Conservation (phyloP, 2,797 vertebrate genomes). For the Lagodon rhomboides region DNA sequence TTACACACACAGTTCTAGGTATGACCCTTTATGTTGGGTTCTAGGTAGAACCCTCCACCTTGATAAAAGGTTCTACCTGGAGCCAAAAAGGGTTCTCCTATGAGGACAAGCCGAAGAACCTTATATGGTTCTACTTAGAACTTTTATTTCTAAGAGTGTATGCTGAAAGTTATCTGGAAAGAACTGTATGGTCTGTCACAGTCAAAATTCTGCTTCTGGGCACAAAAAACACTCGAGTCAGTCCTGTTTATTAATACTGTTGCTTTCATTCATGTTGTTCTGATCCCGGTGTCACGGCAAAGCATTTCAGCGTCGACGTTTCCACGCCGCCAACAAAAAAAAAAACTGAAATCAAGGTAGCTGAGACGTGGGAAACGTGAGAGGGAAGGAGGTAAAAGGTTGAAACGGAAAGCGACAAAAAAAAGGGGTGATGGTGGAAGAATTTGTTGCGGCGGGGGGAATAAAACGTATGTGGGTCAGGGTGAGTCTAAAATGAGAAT, state of each 20-base stretch:
- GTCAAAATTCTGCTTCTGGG: background rate
- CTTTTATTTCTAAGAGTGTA: too few species aligned
- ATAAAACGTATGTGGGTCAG: slow-evolving; percentile 57
- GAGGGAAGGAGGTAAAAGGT: slow-evolving; percentile 7
- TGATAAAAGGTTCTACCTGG: too few species aligned
- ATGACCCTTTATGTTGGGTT: too few species aligned
- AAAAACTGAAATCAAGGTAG: background rate
- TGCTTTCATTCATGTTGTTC: background rate
- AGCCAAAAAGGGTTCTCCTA: too few species aligned
- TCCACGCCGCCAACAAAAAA: background rate
- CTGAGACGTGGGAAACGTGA: background rate
- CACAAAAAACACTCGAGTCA: background rate
- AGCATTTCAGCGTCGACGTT: slow-evolving; percentile 1
- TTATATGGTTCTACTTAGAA: too few species aligned
- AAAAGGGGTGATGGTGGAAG: slow-evolving; percentile 19
- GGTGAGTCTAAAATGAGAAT: slow-evolving; percentile 37
- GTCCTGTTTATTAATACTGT: background rate
- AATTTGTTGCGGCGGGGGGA: slow-evolving; percentile 19
- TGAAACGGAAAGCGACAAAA: slow-evolving; percentile 26
- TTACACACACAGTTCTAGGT: too few species aligned
- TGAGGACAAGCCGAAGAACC: too few species aligned
- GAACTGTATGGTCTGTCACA: slow-evolving; percentile 27
- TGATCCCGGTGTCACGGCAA: background rate
- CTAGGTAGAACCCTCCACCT: too few species aligned
- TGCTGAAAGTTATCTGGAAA: slow-evolving; percentile 16